phyloP scores from a whole-genome alignment of 2,888 invertebrate genomes.

The Phengaris alcon region DNA sequence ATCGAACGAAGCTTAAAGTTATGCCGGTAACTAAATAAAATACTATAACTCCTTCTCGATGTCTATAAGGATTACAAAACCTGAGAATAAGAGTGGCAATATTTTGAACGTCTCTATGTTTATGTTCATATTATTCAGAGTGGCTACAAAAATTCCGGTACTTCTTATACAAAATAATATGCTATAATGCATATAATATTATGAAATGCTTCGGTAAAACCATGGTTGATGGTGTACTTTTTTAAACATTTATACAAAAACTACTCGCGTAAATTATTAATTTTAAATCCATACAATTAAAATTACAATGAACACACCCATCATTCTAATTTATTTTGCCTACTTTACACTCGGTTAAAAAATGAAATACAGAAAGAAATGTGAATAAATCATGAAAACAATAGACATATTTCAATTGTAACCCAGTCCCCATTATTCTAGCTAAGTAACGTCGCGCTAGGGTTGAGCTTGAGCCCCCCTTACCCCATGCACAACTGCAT shows the following conservation, averaged over 20 bases:
- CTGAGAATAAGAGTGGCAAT: background rate
- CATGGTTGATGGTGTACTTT: too few species aligned
- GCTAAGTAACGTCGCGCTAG: slow-evolving; percentile 29
- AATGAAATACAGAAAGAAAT: slow-evolving; percentile 15
- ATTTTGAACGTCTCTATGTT: background rate
- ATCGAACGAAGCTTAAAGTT: too few species aligned
- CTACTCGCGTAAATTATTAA: background rate
- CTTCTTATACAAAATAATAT: too few species aligned
- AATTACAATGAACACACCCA: background rate
- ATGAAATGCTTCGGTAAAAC: too few species aligned
- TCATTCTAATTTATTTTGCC: slow-evolving; percentile 7
- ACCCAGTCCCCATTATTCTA: slow-evolving; percentile 28
- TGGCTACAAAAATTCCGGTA: background rate
- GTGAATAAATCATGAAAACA: slow-evolving; percentile 26
- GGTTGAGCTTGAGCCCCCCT: slow-evolving; percentile 40
- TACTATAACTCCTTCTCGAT: too few species aligned
- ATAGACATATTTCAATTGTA: slow-evolving; percentile 31
- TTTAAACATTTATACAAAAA: background rate
- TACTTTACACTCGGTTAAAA: slow-evolving; percentile 11
- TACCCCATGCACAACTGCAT: slow-evolving; percentile 74
- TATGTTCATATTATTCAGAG: background rate
- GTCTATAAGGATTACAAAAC: background rate
- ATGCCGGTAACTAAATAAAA: background rate
- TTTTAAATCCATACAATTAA: background rate
- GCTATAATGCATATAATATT: too few species aligned